Conservation (phyloP, 1,140 invertebrate genomes). For the Leptinotarsa lineolata region DNA sequence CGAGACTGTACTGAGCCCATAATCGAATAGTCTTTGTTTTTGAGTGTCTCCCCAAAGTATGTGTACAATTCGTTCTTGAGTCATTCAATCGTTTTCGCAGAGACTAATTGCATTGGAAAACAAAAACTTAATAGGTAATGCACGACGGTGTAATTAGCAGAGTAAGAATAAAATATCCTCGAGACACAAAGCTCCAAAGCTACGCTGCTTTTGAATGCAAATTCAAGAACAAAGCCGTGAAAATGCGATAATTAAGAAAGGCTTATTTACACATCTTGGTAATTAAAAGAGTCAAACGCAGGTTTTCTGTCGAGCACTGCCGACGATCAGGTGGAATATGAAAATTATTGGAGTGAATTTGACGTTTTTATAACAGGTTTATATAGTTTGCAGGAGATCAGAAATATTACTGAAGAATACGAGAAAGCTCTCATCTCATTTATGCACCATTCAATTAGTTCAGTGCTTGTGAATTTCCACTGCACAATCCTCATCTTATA, state of each 20-base stretch:
- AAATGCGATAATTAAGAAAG: slow-evolving; percentile 38
- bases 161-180: background rate
- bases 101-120: slow-evolving; percentile 25
- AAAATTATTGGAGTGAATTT: no score
- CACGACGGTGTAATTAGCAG: slow-evolving; percentile 5
- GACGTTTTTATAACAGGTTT: no score
- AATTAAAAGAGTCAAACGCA: slow-evolving; percentile 40
- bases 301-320: slow-evolving; percentile 1
- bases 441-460: no score
- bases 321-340: background rate
- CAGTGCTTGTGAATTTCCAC: no score
- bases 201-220: slow-evolving; percentile 20
- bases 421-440: no score
- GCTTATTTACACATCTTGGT: slow-evolving; percentile 28
- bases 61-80: background rate
- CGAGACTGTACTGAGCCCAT: no score
- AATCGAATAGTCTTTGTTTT: background rate
- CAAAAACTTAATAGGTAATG: slow-evolving; percentile 28
- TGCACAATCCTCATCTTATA: no score
- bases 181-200: background rate
- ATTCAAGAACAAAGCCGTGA: slow-evolving; percentile 28
- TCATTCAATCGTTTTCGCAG: slow-evolving; percentile 5
- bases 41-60: background rate
- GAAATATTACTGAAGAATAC: no score
- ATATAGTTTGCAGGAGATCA: no score